phyloP scores from a whole-genome alignment of 2,797 vertebrate genomes.

The Pseudocheirus occidentalis region DNA sequence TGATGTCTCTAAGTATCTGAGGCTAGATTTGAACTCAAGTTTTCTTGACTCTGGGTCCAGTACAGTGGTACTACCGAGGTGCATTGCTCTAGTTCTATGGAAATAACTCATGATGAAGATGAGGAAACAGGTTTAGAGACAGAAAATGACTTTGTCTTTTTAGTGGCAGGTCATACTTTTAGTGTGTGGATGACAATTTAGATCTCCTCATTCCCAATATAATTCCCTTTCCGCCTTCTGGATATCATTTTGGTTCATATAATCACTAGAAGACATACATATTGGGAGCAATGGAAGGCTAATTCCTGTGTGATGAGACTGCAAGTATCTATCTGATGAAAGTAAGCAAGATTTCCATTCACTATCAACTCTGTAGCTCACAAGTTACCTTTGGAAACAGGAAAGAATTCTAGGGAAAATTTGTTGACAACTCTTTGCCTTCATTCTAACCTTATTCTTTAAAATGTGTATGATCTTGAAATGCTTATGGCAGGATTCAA shows the following conservation, averaged over 20 bases:
- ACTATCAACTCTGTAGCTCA: neutral
- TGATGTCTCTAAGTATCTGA: neutral
- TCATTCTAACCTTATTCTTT: neutral
- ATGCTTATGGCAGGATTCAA: slow-evolving; percentile 5
- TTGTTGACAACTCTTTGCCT: neutral
- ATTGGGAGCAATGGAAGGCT: neutral
- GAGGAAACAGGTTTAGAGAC: neutral
- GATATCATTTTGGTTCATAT: neutral
- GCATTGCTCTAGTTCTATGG: neutral
- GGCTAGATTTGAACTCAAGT: neutral
- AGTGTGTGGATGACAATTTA: neutral
- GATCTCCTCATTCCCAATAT: neutral
- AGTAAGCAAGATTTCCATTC: neutral
- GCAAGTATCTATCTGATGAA: neutral
- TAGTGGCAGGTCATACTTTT: neutral
- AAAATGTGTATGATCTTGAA: slow-evolving; percentile 10
- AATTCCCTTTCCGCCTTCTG: neutral
- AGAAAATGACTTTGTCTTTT: neutral
- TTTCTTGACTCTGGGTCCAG: neutral
- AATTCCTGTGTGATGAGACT: neutral
- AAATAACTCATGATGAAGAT: neutral
- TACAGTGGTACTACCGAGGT: neutral
- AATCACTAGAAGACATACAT: neutral
- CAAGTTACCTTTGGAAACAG: neutral
- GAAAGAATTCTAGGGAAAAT: neutral